Percentiles rank a stretch among this genome's conserved stretches.
Conservation (phyloP, 2,113 vertebrate species). For the Phalacrocorax aristotelis region DNA sequence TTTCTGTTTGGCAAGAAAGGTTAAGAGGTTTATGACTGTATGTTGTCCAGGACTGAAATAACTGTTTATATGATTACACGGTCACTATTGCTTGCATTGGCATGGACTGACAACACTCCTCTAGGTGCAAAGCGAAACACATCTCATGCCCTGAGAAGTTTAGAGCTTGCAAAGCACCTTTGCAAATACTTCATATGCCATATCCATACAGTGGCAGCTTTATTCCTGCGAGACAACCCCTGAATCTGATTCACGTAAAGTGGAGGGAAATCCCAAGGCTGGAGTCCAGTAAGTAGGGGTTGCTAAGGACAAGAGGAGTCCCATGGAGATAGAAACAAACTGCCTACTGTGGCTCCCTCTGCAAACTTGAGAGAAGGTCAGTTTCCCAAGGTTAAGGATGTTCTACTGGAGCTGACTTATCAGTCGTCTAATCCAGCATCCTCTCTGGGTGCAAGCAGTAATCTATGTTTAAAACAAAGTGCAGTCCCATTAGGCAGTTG, state of each 20-base stretch:
- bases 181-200: not conserved
- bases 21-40: not conserved
- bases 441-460: not conserved
- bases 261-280: not conserved
- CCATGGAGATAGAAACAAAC: not conserved
- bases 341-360: not conserved
- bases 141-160: not conserved
- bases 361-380: not conserved
- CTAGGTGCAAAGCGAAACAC: not conserved
- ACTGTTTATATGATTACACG: not conserved
- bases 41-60: not conserved
- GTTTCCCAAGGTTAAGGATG: not conserved
- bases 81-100: not conserved
- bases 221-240: not conserved
- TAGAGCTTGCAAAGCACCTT: not conserved
- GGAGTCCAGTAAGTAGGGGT: not conserved
- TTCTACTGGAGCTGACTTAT: not conserved
- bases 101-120: not conserved
- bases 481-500: not conserved
- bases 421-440: not conserved
- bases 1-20: not conserved
- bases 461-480: not conserved
- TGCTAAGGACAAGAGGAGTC: not conserved
- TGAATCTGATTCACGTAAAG: not conserved
- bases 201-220: not conserved